Percentiles rank a stretch among this genome's conserved stretches.
These are phyloP conservation scores for Ceryle rudis DNA, from an alignment of 2,797 vertebrate species.

Conservation along the genomic window DNA sequence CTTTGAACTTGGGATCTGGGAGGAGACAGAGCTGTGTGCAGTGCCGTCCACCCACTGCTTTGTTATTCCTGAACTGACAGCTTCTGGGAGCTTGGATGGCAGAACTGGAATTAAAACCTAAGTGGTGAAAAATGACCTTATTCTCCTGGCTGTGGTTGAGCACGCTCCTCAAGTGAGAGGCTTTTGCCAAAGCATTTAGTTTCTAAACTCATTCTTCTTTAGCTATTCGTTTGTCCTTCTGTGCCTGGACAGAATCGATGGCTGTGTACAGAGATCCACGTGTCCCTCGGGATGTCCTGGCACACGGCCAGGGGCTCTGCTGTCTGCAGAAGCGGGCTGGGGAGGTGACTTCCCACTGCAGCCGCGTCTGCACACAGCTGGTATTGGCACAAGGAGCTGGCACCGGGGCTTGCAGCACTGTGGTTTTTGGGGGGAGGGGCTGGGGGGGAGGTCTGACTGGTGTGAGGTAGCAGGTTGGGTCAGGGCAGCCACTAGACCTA, in stretches of 20 bases:
- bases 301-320: background rate
- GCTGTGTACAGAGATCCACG: background rate
- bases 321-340: background rate
- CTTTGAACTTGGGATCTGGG: background rate
- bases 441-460: background rate
- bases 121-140: background rate
- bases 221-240: background rate
- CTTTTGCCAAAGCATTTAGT: background rate
- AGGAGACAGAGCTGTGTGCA: background rate
- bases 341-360: background rate
- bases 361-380: background rate
- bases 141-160: background rate
- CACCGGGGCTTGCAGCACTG: background rate
- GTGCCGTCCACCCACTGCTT: accelerated
- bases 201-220: background rate
- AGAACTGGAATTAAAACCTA: background rate
- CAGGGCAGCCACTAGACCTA: too few relatives aligned
- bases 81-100: background rate
- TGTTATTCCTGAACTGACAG: background rate
- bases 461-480: background rate
- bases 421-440: background rate
- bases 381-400: background rate
- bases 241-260: background rate
- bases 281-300: too few relatives aligned
- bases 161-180: background rate